A percentile compares a stretch with the other conserved stretches of the same genome.
These are phyloP conservation scores for Molanna angustata DNA, from an alignment of 2,888 invertebrate genomes.

Conservation along the genomic window DNA sequence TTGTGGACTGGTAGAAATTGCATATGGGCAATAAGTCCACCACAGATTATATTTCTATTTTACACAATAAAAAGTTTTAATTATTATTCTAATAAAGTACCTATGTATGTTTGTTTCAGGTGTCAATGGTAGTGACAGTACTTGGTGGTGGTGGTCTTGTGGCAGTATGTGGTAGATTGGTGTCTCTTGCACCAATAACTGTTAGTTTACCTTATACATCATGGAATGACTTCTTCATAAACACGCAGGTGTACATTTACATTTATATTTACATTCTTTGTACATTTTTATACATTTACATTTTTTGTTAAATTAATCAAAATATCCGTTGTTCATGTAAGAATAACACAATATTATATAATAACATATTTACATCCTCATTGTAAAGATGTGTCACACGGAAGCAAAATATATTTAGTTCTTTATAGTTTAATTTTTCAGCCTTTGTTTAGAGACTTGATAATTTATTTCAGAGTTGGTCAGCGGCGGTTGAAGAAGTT, in stretches of 20 bases:
- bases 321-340: too few relatives aligned
- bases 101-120: constrained; percentile 41
- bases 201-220: constrained; percentile 72
- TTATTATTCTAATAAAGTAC: too few relatives aligned
- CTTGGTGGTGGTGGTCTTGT: constrained; percentile 75
- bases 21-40: too few relatives aligned
- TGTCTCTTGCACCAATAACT: constrained; percentile 69
- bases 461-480: constrained; percentile 68
- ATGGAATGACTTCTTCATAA: constrained; percentile 83
- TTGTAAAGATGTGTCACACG: not conserved
- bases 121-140: constrained; percentile 72
- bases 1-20: too few relatives aligned
- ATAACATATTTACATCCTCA: not conserved
- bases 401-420: not conserved
- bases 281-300: not conserved
- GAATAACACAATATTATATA: not conserved
- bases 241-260: constrained; percentile 60
- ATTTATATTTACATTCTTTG: not conserved
- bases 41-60: too few relatives aligned
- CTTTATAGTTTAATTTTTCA: not conserved
- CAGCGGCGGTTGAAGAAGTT: constrained; percentile 83
- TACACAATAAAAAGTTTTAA: too few relatives aligned
- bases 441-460: not conserved
- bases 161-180: constrained; percentile 69
- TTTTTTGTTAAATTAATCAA: too few relatives aligned